Evolutionary conservation across 2,888 invertebrate species (phyloP).

Genomic region (Caenorhabditis panamensis): DNA sequence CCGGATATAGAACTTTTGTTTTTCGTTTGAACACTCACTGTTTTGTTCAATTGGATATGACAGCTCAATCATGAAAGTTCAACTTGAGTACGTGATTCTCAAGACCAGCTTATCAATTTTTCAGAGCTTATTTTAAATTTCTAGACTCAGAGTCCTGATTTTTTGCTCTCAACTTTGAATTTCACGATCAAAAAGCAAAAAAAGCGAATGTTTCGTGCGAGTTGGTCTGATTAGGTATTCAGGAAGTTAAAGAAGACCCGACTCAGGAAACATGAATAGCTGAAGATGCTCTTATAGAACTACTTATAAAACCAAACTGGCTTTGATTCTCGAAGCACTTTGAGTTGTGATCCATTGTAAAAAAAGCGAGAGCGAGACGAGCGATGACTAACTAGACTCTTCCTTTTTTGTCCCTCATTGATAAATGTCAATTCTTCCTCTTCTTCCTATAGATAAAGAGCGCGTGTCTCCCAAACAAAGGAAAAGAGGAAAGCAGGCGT

Average conservation of each 20-base stretch:
- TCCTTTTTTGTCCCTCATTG: neutral
- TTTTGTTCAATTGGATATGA: constrained; percentile 23
- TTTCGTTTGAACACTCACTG: too few relatives aligned
- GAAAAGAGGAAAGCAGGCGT: neutral
- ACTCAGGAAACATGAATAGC: constrained; percentile 24
- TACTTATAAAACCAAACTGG: constrained; percentile 24
- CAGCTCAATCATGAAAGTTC: constrained; percentile 5
- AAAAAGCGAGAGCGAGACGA: too few relatives aligned
- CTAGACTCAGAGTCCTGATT: too few relatives aligned
- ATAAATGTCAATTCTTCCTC: neutral
- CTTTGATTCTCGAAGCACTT: neutral
- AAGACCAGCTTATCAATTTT: too few relatives aligned
- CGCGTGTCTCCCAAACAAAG: constrained; percentile 5
- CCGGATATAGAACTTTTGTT: too few relatives aligned
- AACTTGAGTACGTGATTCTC: neutral
- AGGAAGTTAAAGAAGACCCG: constrained; percentile 26
- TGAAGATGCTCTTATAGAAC: neutral
- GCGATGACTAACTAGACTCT: constrained; percentile 12
- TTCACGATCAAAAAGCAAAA: neutral
- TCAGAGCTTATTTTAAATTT: neutral
- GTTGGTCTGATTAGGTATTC: constrained; percentile 30
- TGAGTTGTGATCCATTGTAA: constrained; percentile 25
- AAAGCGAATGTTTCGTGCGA: constrained; percentile 16
- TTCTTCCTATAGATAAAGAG: neutral
- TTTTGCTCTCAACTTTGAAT: neutral